These are phyloP conservation scores for Mionectes macconnelli DNA, from an alignment of 2,113 vertebrate genomes.

Conservation along the genomic window DNA sequence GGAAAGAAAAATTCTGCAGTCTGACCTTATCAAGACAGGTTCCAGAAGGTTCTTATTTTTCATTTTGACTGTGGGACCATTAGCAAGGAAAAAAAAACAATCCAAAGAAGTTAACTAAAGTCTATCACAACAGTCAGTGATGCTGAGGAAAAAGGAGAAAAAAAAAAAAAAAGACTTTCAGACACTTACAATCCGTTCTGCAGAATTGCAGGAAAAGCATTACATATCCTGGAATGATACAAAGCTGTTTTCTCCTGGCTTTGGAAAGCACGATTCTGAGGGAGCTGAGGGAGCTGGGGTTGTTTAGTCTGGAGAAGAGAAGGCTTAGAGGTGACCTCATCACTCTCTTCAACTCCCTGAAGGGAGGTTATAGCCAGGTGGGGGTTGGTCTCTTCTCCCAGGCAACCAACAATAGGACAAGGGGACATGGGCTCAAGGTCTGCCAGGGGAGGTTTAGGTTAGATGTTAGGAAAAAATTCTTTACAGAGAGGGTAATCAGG, in stretches of 20 bases:
- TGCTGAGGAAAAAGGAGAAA: not conserved
- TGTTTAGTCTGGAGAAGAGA: too few relatives aligned
- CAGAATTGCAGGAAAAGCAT: not conserved
- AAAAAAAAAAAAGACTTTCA: not conserved
- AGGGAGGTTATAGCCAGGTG: too few relatives aligned
- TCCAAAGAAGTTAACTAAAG: slow-evolving; percentile 14
- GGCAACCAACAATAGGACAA: too few relatives aligned
- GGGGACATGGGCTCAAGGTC: too few relatives aligned
- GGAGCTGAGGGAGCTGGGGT: too few relatives aligned
- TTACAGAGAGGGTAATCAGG: too few relatives aligned
- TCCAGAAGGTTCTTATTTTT: slow-evolving; percentile 64
- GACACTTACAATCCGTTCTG: not conserved
- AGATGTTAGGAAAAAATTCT: too few relatives aligned
- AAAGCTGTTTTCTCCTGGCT: slow-evolving; percentile 2
- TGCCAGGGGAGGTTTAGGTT: too few relatives aligned
- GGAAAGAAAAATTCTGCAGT: slow-evolving; percentile 49
- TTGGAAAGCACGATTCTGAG: too few relatives aligned
- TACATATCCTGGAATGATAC: not conserved
- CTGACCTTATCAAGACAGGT: slow-evolving; percentile 59
- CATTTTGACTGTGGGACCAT: not conserved
- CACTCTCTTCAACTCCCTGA: too few relatives aligned
- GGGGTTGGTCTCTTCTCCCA: too few relatives aligned
- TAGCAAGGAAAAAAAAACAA: not conserved
- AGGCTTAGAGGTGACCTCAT: too few relatives aligned
- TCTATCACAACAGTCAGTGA: not conserved